Evolutionary conservation across 2,888 invertebrate species (phyloP).

Genomic region (Herminia tarsipennalis): DNA sequence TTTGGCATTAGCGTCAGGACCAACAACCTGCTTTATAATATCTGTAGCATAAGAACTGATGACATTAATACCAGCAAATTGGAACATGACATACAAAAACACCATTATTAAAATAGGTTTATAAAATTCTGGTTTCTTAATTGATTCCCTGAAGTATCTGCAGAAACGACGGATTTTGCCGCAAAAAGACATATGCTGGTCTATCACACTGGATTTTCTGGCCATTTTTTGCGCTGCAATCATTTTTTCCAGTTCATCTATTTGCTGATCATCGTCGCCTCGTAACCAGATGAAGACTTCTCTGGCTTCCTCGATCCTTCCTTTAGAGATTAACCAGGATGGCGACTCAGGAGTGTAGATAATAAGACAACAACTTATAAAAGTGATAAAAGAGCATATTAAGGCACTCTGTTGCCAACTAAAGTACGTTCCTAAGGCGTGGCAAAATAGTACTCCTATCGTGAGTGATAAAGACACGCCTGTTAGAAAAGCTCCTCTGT

Average conservation of each 20-base stretch:
- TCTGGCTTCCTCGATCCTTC: conserved; percentile 83
- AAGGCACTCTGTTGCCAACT: conserved; percentile 86
- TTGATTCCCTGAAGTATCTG: conserved; percentile 57
- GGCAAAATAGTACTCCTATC: conserved; percentile 86
- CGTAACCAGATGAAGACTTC: conserved; percentile 85
- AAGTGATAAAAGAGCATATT: conserved; percentile 79
- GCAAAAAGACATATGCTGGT: conserved; percentile 50
- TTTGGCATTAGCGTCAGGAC: conserved; percentile 86
- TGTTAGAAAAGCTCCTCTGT: conserved; percentile 87
- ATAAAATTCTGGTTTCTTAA: conserved; percentile 82
- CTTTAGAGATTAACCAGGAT: conserved; percentile 87
- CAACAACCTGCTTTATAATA: conserved; percentile 86
- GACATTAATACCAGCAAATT: conserved; percentile 89
- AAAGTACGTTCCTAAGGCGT: conserved; percentile 86
- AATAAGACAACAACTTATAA: conserved; percentile 81
- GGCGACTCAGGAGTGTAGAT: conserved; percentile 88
- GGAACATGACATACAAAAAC: conserved; percentile 87
- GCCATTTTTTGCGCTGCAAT: conserved; percentile 69
- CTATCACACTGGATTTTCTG: conserved; percentile 63
- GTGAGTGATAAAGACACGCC: conserved; percentile 86
- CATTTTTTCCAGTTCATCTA: conserved; percentile 78
- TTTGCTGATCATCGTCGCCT: conserved; percentile 70
- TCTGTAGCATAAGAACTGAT: conserved; percentile 89
- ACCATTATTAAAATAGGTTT: conserved; percentile 87
- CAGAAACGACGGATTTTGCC: conserved; percentile 52